phyloP scores from a whole-genome alignment of 2,888 invertebrate species.

The Galeopsomyia nigrocyanea region DNA sequence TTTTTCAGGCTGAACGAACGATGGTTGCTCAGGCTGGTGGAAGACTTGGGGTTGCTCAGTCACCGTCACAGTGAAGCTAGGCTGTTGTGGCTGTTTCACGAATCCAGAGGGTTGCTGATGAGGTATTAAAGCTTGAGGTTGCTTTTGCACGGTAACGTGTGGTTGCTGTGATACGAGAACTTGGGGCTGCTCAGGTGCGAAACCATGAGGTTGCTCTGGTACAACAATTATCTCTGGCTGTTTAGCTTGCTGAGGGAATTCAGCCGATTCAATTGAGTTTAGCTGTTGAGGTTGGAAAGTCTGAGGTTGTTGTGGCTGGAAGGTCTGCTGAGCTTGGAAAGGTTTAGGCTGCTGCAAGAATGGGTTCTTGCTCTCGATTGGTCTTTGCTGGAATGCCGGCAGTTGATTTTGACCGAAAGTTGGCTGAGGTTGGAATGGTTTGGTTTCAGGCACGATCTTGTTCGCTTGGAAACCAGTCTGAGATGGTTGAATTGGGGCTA shows the following conservation, averaged over 20 bases:
- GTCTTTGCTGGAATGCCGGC: not conserved
- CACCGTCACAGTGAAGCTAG: no score
- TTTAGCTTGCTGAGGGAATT: constrained; percentile 22
- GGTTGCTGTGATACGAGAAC: no score
- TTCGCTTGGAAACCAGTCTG: constrained; percentile 55
- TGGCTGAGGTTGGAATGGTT: constrained; percentile 23
- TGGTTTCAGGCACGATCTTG: constrained; percentile 57
- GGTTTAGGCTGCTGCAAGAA: constrained; percentile 4
- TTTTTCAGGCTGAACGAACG: no score
- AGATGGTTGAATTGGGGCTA: constrained; percentile 26
- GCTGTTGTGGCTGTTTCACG: no score
- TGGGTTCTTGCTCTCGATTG: not conserved
- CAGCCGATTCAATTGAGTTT: not conserved
- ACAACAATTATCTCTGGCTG: no score
- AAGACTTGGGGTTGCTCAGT: not conserved
- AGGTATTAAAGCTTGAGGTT: no score
- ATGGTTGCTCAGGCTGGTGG: not conserved
- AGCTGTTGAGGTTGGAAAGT: constrained; percentile 9
- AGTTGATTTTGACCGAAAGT: constrained; percentile 2
- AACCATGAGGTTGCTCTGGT: not conserved
- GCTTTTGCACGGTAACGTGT: no score
- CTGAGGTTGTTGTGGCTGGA: constrained; percentile 25
- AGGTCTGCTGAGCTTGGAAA: constrained; percentile 14
- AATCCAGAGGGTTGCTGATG: no score
- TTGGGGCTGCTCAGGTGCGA: constrained; percentile 4